phyloP scores from a whole-genome alignment of 35 echinoderm and acorn worm genomes.

The Hemicentrotus pulcherrimus region DNA sequence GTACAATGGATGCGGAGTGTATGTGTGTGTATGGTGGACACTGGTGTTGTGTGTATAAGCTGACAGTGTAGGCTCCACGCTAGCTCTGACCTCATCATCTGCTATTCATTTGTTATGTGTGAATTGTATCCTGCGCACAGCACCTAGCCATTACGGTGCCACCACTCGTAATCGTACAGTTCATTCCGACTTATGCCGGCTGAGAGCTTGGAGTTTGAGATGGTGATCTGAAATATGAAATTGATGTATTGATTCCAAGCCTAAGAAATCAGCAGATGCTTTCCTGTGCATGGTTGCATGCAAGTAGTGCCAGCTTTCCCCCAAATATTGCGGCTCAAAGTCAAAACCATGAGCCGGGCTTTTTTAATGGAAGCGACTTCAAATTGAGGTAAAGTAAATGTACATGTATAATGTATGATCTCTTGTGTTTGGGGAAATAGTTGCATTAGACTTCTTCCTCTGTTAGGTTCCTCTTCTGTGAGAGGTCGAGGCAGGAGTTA shows the following conservation, averaged over 20 bases:
- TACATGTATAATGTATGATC: neutral
- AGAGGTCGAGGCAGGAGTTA: neutral
- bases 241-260: neutral
- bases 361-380: neutral
- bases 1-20: neutral
- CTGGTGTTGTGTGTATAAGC: neutral
- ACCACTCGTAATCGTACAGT: neutral
- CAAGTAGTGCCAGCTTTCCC: neutral
- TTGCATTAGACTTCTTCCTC: neutral
- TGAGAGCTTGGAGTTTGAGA: neutral
- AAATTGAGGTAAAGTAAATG: neutral
- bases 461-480: neutral
- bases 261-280: neutral
- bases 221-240: neutral
- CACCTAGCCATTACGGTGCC: neutral
- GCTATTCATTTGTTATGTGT: neutral
- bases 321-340: neutral
- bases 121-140: neutral
- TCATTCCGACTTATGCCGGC: neutral
- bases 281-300: neutral
- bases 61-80: neutral
- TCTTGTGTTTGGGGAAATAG: conserved; percentile 1
- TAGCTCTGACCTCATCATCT: neutral
- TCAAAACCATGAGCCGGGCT: neutral
- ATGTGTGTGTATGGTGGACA: neutral